These are phyloP conservation scores for Drosophila jambulina DNA, from an alignment of 1,140 invertebrate species.

Conservation along the genomic window DNA sequence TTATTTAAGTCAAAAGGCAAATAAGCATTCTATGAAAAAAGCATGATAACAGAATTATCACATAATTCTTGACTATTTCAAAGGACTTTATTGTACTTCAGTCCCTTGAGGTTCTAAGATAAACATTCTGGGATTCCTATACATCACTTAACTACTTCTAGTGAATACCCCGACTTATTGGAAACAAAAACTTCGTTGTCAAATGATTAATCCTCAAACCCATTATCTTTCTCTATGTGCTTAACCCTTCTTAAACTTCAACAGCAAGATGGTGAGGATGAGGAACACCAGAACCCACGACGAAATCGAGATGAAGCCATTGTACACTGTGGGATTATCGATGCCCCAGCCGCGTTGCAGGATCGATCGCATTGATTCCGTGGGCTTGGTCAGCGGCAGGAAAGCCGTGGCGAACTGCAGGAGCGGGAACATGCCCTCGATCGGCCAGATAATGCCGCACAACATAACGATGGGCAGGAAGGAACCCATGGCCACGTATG, in stretches of 20 bases:
- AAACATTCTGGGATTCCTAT: not conserved
- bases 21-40: not conserved
- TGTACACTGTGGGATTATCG: slow-evolving; percentile 91
- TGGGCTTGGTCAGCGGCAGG: slow-evolving; percentile 96
- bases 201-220: not conserved
- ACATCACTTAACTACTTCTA: not conserved
- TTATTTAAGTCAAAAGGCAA: not conserved
- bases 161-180: not conserved
- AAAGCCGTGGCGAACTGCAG: slow-evolving; percentile 92
- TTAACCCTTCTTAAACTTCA: slow-evolving; percentile 94
- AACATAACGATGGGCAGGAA: slow-evolving; percentile 97
- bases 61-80: slow-evolving; percentile 5
- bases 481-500: slow-evolving; percentile 95
- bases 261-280: slow-evolving; percentile 90
- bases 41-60: slow-evolving; percentile 7
- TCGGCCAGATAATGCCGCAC: slow-evolving; percentile 94
- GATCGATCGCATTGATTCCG: slow-evolving; percentile 95
- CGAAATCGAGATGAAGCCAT: slow-evolving; percentile 93
- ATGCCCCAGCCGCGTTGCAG: slow-evolving; percentile 95
- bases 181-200: not conserved
- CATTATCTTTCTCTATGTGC: not conserved
- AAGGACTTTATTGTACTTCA: not conserved
- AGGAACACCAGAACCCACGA: slow-evolving; percentile 94
- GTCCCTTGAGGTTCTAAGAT: not conserved
- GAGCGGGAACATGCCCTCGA: slow-evolving; percentile 92